Percentiles rank a stretch among this genome's conserved stretches.
These are phyloP conservation scores for Sebastolobus altivelis DNA, from an alignment of 2,797 vertebrate species.

Conservation along the genomic window DNA sequence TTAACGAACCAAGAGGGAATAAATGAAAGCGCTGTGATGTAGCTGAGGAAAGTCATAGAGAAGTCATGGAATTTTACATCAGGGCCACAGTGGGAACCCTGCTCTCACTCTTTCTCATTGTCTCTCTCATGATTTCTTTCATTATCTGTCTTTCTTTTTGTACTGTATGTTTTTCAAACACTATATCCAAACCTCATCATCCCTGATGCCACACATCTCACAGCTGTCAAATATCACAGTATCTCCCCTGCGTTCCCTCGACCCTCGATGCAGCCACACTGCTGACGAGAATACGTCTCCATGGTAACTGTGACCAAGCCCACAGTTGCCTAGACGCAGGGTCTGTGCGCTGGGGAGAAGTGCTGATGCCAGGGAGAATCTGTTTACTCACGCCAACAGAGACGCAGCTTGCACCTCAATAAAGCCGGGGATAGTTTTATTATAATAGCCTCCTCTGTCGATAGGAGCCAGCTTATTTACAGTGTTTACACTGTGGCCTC, in stretches of 20 bases:
- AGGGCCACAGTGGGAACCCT: conserved; percentile 16
- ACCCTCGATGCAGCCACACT: conserved; percentile 51
- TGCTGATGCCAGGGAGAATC: conserved; percentile 76
- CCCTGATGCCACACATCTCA: conserved; percentile 38
- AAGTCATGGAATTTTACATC: conserved; percentile 41
- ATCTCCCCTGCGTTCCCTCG: conserved; percentile 43
- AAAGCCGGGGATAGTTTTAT: conserved; percentile 63
- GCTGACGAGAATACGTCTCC: conserved; percentile 74
- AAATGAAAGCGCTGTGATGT: conserved; percentile 36
- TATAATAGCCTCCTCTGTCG: conserved; percentile 49
- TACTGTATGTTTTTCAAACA: conserved; percentile 4
- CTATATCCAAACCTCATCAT: conserved; percentile 12
- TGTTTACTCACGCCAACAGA: conserved; percentile 69
- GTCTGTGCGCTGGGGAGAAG: conserved; percentile 63
- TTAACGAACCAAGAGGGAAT: conserved; percentile 51
- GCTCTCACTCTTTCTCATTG: conserved; percentile 10
- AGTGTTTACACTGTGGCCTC: conserved; percentile 54
- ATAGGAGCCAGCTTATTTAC: conserved; percentile 62
- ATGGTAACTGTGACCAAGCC: conserved; percentile 84
- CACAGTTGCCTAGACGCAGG: conserved; percentile 79
- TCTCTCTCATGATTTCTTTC: conserved; percentile 16
- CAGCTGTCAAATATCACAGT: conserved; percentile 37
- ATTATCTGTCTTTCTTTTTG: not conserved
- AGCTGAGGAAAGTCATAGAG: conserved; percentile 43
- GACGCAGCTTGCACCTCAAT: conserved; percentile 68